phyloP scores from a whole-genome alignment of 2,888 invertebrate species.

The Drosophila greeni region DNA sequence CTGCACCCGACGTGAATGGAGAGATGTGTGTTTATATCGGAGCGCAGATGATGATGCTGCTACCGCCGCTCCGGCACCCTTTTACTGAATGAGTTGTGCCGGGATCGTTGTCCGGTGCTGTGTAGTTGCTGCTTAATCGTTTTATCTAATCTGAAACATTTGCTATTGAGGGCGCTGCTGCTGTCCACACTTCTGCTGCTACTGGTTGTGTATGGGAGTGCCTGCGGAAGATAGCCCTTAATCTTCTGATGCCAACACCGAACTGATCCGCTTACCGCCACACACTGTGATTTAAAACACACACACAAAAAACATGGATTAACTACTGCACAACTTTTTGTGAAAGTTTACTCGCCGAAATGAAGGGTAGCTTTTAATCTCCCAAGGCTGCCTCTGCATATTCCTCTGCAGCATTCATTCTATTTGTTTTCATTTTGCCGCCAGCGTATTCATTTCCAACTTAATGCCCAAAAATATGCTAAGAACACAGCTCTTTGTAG shows the following conservation, averaged over 20 bases:
- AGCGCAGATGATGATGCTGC: conserved; percentile 48
- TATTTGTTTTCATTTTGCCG: neutral
- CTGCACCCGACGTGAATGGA: conserved; percentile 19
- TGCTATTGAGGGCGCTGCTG: conserved; percentile 34
- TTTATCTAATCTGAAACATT: conserved; percentile 62
- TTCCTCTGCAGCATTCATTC: neutral
- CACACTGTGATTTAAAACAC: conserved; percentile 9
- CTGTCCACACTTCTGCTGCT: conserved; percentile 12
- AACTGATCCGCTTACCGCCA: conserved; percentile 21
- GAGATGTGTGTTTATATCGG: conserved; percentile 14
- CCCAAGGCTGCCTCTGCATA: conserved; percentile 1
- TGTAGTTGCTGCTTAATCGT: conserved; percentile 59
- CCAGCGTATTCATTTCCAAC: conserved; percentile 1
- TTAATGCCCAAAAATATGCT: conserved; percentile 9
- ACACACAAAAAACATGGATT: conserved; percentile 17
- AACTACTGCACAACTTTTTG: conserved; percentile 15
- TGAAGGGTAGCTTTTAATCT: conserved; percentile 8
- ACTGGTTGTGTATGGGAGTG: conserved; percentile 3
- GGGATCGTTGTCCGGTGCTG: conserved; percentile 32
- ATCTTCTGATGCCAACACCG: conserved; percentile 12
- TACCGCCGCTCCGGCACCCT: conserved; percentile 30
- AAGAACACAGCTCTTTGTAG: neutral
- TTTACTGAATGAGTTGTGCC: conserved; percentile 62
- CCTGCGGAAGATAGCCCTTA: conserved; percentile 18
- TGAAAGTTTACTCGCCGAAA: conserved; percentile 3